These are phyloP conservation scores for Aphrophora alni DNA, from an alignment of 2,888 invertebrate species.

Conservation along the genomic window DNA sequence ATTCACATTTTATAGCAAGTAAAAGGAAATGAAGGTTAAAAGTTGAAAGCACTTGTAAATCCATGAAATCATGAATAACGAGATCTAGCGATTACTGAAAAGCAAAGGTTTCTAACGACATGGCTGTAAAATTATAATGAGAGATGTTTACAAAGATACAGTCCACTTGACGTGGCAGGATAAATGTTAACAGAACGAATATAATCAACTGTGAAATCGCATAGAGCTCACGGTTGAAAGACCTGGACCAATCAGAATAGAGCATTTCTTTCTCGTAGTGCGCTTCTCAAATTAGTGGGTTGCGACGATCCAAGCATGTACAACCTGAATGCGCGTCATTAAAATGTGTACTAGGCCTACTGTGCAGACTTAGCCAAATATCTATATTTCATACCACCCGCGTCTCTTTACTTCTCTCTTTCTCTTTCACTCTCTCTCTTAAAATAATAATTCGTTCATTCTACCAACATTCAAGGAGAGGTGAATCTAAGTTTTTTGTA, in stretches of 20 bases:
- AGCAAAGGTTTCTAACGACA: constrained; percentile 5
- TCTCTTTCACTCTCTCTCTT: too few relatives aligned
- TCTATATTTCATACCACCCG: too few relatives aligned
- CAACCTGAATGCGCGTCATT: neutral
- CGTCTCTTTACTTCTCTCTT: too few relatives aligned
- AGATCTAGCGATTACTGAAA: neutral
- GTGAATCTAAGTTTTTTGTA: too few relatives aligned
- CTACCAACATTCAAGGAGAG: too few relatives aligned
- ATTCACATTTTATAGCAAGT: neutral
- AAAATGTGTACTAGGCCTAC: neutral
- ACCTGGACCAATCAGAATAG: neutral
- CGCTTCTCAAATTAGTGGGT: constrained; percentile 6
- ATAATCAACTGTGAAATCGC: constrained; percentile 9
- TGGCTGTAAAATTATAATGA: constrained; percentile 9
- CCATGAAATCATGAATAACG: neutral
- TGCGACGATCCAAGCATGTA: neutral
- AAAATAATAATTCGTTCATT: too few relatives aligned
- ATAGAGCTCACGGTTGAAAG: neutral
- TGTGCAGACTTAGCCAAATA: too few relatives aligned
- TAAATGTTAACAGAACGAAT: constrained; percentile 6
- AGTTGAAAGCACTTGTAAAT: neutral
- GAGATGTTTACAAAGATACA: neutral
- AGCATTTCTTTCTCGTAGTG: neutral
- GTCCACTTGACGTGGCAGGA: neutral
- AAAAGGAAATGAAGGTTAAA: neutral